phyloP scores from a whole-genome alignment of 2,797 vertebrate species.

The Neoniphon sammara region DNA sequence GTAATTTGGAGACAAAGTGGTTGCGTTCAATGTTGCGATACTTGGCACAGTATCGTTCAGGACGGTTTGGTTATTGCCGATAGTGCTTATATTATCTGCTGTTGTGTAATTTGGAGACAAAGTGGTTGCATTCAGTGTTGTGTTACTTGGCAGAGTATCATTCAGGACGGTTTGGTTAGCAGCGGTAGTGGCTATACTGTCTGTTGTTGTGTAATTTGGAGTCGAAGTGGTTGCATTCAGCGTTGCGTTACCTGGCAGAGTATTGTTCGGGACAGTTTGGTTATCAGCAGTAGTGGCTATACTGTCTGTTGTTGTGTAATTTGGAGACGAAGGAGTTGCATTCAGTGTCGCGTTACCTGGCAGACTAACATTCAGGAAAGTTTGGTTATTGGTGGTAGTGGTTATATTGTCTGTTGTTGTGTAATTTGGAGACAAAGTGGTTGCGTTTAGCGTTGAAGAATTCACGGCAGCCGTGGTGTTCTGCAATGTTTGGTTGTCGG shows the following conservation, averaged over 20 bases:
- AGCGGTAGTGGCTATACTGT: conserved; percentile 9
- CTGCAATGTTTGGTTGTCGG: not conserved
- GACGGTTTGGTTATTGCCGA: not conserved
- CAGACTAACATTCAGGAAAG: not conserved
- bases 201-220: not conserved
- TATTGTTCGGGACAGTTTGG: not conserved
- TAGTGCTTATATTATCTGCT: not conserved
- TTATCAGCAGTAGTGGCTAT: not conserved
- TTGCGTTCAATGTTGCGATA: not conserved
- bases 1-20: conserved; percentile 1
- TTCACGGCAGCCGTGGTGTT: not conserved
- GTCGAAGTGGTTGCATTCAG: not conserved
- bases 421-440: not conserved
- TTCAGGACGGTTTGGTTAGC: not conserved
- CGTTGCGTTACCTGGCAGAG: conserved; percentile 18
- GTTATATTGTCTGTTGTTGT: not conserved
- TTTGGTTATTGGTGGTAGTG: not conserved
- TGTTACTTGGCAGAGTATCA: not conserved
- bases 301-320: conserved; percentile 12
- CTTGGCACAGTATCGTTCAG: not conserved
- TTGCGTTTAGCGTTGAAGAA: conserved; percentile 6
- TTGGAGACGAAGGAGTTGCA: conserved; percentile 4
- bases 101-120: not conserved
- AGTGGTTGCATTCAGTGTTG: conserved; percentile 10
- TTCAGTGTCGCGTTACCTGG: not conserved